phyloP scores from a whole-genome alignment of 2,113 vertebrate species.

The Monarcha castaneiventris region DNA sequence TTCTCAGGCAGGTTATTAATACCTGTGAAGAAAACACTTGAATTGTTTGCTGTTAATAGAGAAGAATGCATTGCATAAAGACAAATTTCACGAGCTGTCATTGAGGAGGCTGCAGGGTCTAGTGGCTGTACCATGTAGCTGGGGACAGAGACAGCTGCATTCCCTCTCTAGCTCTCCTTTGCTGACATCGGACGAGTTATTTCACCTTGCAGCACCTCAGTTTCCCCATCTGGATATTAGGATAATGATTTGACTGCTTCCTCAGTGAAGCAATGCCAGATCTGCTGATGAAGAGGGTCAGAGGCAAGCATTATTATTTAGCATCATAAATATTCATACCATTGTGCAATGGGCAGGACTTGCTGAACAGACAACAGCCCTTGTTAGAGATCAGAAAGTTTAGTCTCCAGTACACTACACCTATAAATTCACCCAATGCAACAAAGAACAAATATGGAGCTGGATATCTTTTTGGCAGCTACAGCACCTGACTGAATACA shows the following conservation, averaged over 20 bases:
- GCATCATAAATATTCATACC: neutral
- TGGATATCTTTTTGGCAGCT: neutral
- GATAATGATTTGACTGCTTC: constrained; percentile 1
- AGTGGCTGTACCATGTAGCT: neutral
- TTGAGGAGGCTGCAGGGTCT: neutral
- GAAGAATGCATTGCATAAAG: constrained; percentile 16
- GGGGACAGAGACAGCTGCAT: neutral
- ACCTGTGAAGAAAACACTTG: constrained; percentile 53
- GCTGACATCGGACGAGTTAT: neutral
- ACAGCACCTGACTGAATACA: neutral
- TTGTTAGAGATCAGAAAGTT: neutral
- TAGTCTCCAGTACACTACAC: neutral
- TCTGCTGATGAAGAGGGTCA: constrained; percentile 1
- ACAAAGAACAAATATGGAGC: neutral
- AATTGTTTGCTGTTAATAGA: constrained; percentile 35
- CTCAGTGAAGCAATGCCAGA: neutral
- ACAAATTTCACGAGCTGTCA: neutral
- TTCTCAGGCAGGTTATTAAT: constrained; percentile 50
- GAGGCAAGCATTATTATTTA: neutral
- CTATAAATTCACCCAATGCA: neutral
- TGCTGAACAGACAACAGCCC: neutral
- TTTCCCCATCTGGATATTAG: neutral
- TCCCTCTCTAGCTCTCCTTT: neutral
- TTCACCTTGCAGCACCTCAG: neutral
- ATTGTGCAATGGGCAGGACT: neutral